A percentile compares a stretch with the other conserved stretches of the same genome.
Conservation (phyloP, 2,888 invertebrate genomes). For the Caradrina kadenii region DNA sequence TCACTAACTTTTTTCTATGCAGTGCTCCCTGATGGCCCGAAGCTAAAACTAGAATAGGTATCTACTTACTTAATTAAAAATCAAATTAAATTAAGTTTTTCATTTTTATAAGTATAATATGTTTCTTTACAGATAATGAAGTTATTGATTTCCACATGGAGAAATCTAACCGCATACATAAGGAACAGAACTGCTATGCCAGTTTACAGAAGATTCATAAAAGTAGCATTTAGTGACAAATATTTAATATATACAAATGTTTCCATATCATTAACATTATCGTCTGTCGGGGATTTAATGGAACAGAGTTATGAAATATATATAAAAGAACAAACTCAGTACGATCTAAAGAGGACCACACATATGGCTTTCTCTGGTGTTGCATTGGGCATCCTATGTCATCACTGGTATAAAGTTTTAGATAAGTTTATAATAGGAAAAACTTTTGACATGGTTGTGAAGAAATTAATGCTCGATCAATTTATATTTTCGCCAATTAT, state of each 20-base stretch:
- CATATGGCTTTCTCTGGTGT: slow-evolving; percentile 96
- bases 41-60: background rate
- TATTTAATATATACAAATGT: slow-evolving; percentile 96
- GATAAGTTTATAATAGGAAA: slow-evolving; percentile 94
- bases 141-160: slow-evolving; percentile 79
- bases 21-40: background rate
- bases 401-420: slow-evolving; percentile 96
- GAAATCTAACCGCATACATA: slow-evolving; percentile 76
- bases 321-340: slow-evolving; percentile 90
- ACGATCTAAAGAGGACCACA: slow-evolving; percentile 92
- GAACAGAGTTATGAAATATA: slow-evolving; percentile 96
- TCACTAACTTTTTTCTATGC: background rate
- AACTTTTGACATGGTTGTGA: slow-evolving; percentile 92
- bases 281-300: slow-evolving; percentile 94
- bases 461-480: slow-evolving; percentile 96
- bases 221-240: slow-evolving; percentile 92
- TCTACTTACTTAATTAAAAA: background rate
- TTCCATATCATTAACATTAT: slow-evolving; percentile 94
- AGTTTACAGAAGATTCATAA: slow-evolving; percentile 72
- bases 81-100: background rate
- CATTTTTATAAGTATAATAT: background rate
- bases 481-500: slow-evolving; percentile 96
- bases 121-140: slow-evolving; percentile 70
- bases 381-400: slow-evolving; percentile 95
- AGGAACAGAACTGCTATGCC: slow-evolving; percentile 66